Evolutionary conservation across 2,797 vertebrate species (phyloP).

Genomic region (Falco berigora): DNA sequence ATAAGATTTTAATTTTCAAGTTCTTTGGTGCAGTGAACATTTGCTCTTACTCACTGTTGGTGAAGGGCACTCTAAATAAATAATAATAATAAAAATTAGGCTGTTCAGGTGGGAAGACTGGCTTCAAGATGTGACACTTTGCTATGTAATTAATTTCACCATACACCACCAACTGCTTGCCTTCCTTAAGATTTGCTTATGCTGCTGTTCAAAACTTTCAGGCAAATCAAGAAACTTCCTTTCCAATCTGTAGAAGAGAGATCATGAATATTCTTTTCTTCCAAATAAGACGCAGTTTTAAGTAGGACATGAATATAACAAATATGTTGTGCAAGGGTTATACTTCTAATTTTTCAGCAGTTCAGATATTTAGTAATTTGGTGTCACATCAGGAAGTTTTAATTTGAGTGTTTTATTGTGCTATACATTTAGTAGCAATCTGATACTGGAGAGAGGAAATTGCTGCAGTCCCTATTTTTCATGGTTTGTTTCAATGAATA

Average conservation of each 20-base stretch:
- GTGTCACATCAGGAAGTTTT: constrained; percentile 61
- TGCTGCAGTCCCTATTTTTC: constrained; percentile 50
- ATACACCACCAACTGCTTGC: not conserved
- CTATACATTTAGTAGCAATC: constrained; percentile 45
- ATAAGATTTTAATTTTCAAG: not conserved
- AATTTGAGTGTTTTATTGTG: constrained; percentile 62
- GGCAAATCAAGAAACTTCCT: constrained; percentile 46
- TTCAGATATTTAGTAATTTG: constrained; percentile 38
- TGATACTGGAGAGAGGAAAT: constrained; percentile 48
- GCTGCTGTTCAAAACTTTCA: not conserved
- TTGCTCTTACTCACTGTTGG: not conserved
- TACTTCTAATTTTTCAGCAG: constrained; percentile 46
- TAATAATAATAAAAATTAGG: not conserved
- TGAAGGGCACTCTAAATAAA: not conserved
- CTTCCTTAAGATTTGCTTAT: not conserved
- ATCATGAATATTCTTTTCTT: constrained; percentile 46
- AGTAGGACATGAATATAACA: constrained; percentile 43
- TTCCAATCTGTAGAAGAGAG: constrained; percentile 19
- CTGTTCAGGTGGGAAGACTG: not conserved
- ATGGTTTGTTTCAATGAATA: constrained; percentile 62
- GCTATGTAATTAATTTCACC: not conserved
- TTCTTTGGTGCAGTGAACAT: not conserved
- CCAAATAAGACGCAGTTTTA: constrained; percentile 20
- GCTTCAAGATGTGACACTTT: not conserved
- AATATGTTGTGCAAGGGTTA: not conserved